phyloP scores from a whole-genome alignment of 1,140 invertebrate genomes.

The Drosophila ironensis region DNA sequence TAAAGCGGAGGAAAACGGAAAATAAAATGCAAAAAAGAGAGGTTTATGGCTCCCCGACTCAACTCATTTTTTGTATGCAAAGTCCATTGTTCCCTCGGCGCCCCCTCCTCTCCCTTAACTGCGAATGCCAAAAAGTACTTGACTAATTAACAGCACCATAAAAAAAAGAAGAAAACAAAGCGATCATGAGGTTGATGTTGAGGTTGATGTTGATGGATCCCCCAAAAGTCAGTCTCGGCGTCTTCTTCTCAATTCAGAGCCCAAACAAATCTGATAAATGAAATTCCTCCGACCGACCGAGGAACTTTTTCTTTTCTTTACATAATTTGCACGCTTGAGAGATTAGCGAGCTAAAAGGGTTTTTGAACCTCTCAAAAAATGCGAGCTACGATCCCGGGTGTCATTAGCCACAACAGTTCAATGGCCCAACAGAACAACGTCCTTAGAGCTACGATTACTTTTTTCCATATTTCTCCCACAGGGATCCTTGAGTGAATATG shows the following conservation, averaged over 20 bases:
- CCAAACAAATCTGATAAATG: slow-evolving; percentile 37
- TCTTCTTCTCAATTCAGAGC: slow-evolving; percentile 20
- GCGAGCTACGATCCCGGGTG: background rate
- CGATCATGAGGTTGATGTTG: slow-evolving; percentile 17
- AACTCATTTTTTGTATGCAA: slow-evolving; percentile 1
- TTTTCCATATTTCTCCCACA: too few species aligned
- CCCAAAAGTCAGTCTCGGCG: slow-evolving; percentile 9
- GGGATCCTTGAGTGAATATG: too few species aligned
- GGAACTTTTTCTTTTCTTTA: slow-evolving; percentile 40
- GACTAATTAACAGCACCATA: slow-evolving; percentile 49
- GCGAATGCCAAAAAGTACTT: slow-evolving; percentile 24
- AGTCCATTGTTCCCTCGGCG: slow-evolving; percentile 18
- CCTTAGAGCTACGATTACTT: too few species aligned
- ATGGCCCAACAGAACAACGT: too few species aligned
- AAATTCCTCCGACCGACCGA: slow-evolving; percentile 18
- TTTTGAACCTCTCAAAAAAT: slow-evolving; percentile 23
- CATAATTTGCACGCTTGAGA: slow-evolving; percentile 71
- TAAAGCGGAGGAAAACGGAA: background rate
- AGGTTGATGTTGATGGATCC: too few species aligned
- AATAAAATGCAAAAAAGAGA: too few species aligned
- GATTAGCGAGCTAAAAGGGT: slow-evolving; percentile 37
- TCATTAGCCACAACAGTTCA: slow-evolving; percentile 35
- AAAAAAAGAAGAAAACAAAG: too few species aligned
- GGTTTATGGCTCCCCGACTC: background rate
- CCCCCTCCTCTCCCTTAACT: background rate